phyloP scores from a whole-genome alignment of 2,797 vertebrate genomes.

The Siniperca obscura region DNA sequence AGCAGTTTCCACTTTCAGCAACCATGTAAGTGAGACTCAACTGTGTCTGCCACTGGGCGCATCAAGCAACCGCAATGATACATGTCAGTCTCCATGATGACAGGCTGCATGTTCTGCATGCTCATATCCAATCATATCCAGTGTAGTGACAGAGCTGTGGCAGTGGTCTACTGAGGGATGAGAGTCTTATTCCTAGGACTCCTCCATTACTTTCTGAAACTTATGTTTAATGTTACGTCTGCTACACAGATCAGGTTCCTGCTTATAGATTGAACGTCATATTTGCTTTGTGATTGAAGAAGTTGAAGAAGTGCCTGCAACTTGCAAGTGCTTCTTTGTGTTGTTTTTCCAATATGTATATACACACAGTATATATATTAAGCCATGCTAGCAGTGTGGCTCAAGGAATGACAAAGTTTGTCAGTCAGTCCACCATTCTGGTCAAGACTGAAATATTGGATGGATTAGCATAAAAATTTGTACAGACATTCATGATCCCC shows the following conservation, averaged over 20 bases:
- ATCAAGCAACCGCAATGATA: slow-evolving; percentile 48
- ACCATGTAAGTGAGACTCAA: slow-evolving; percentile 30
- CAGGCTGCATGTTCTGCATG: slow-evolving; percentile 59
- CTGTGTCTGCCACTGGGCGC: slow-evolving; percentile 46
- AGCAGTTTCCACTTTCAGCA: slow-evolving; percentile 56
- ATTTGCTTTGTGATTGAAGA: neutral
- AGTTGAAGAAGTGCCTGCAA: neutral
- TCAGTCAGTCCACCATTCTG: too few relatives aligned
- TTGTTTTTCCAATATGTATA: neutral
- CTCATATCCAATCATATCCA: slow-evolving; percentile 45
- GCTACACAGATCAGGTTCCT: neutral
- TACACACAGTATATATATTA: neutral
- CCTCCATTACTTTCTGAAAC: neutral
- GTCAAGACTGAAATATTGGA: neutral
- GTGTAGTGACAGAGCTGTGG: slow-evolving; percentile 8
- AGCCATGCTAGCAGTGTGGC: neutral
- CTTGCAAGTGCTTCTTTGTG: neutral
- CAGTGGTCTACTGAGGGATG: slow-evolving; percentile 3
- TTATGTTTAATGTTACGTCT: slow-evolving; percentile 11
- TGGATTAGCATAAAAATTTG: neutral
- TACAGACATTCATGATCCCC: neutral
- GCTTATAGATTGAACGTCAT: neutral
- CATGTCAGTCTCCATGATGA: slow-evolving; percentile 77
- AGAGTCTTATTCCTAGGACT: neutral
- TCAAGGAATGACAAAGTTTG: neutral